Conservation (phyloP, 2,113 vertebrate species). For the Sclerurus mexicanus region DNA sequence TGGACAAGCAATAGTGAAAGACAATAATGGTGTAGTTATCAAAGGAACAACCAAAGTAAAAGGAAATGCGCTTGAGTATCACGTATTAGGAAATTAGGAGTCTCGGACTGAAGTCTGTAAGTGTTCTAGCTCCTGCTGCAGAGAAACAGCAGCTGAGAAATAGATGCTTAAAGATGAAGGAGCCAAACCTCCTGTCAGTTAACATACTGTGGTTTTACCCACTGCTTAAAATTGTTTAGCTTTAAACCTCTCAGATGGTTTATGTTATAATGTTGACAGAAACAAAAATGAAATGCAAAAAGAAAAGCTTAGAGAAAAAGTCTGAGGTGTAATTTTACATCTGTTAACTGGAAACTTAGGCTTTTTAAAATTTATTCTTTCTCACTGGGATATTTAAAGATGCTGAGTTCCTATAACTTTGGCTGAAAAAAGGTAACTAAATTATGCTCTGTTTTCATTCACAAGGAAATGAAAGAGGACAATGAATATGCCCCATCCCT, state of each 20-base stretch:
- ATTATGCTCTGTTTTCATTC: neutral
- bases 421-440: neutral
- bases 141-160: constrained; percentile 7
- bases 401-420: neutral
- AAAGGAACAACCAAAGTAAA: neutral
- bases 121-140: neutral
- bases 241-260: constrained; percentile 15
- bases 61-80: neutral
- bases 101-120: neutral
- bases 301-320: neutral
- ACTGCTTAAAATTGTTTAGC: neutral
- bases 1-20: neutral
- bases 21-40: neutral
- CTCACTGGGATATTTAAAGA: neutral
- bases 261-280: constrained; percentile 14
- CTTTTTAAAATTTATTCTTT: neutral
- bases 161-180: neutral
- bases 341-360: neutral
- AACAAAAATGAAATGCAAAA: neutral
- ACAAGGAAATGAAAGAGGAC: neutral
- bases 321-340: neutral
- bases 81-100: neutral
- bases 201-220: neutral
- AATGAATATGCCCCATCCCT: neutral
- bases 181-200: constrained; percentile 20